Percentiles rank a stretch among this genome's conserved stretches.
phyloP scores from a whole-genome alignment of 2,113 vertebrate species.

The Elephantulus edwardii region DNA sequence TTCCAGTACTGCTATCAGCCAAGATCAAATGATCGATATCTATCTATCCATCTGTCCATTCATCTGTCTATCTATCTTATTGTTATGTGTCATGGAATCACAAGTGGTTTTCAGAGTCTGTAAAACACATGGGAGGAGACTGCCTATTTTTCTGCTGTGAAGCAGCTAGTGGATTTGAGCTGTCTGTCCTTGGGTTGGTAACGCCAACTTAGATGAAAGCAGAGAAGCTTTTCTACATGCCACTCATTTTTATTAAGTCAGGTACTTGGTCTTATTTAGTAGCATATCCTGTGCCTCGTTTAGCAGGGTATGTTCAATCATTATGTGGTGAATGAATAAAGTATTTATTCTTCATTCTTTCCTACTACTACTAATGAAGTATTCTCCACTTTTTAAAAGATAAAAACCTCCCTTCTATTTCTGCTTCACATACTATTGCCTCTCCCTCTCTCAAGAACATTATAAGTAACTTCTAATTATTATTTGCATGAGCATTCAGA shows the following conservation, averaged over 20 bases:
- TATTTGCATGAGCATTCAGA: not conserved
- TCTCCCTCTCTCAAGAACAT: conserved; percentile 22
- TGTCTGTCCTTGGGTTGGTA: too few species aligned
- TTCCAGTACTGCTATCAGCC: too few species aligned
- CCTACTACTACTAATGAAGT: conserved; percentile 25
- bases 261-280: not conserved
- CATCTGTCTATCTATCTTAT: too few species aligned
- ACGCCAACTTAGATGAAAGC: not conserved
- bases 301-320: not conserved
- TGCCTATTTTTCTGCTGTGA: too few species aligned
- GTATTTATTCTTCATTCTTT: conserved; percentile 31
- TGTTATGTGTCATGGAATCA: too few species aligned
- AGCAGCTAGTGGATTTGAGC: too few species aligned
- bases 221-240: not conserved
- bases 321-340: conserved; percentile 5
- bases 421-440: conserved; percentile 10
- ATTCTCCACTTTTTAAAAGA: not conserved
- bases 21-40: too few species aligned
- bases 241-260: conserved; percentile 29
- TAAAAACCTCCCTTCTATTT: conserved; percentile 6
- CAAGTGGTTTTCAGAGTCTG: not conserved
- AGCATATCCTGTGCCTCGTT: not conserved
- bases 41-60: too few species aligned
- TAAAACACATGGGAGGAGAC: too few species aligned
- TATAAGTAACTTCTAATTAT: not conserved